These are phyloP conservation scores for Bungarus multicinctus DNA, from an alignment of 2,113 vertebrate genomes.

Conservation along the genomic window DNA sequence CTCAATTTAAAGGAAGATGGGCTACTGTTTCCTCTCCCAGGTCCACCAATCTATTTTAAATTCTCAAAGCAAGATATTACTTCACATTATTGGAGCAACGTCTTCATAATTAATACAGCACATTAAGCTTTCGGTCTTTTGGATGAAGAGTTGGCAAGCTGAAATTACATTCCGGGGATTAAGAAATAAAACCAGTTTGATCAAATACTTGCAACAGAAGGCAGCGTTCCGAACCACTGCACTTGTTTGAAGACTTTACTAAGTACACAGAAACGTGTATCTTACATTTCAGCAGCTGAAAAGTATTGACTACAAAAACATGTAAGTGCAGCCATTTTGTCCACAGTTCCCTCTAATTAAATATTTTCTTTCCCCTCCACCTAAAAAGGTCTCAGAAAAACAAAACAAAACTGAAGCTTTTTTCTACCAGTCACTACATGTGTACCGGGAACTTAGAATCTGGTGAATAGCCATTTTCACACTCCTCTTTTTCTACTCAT, in stretches of 20 bases:
- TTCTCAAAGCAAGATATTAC: neutral
- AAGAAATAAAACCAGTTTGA: constrained; percentile 35
- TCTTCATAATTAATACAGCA: accelerated
- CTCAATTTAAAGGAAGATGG: neutral
- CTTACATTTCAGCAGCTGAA: constrained; percentile 53
- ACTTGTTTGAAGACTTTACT: constrained; percentile 49
- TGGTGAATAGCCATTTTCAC: neutral
- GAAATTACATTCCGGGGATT: neutral
- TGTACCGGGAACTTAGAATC: constrained; percentile 32
- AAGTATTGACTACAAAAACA: constrained; percentile 62
- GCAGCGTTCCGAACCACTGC: constrained; percentile 42
- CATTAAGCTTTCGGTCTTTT: neutral
- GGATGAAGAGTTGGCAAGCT: neutral
- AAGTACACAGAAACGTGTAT: constrained; percentile 47
- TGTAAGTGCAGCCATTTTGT: constrained; percentile 57
- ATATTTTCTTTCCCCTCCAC: neutral
- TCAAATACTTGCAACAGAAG: constrained; percentile 28
- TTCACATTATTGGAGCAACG: neutral
- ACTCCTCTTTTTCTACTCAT: neutral
- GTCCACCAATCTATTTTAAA: neutral
- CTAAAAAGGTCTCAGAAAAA: constrained; percentile 43
- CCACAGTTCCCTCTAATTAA: constrained; percentile 46
- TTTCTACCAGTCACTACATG: constrained; percentile 54
- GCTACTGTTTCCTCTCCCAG: neutral
- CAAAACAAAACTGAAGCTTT: constrained; percentile 30